Base-by-base conservation (phyloP, 2,113 vertebrate species). In the Sceloporus undulatus region DNA sequence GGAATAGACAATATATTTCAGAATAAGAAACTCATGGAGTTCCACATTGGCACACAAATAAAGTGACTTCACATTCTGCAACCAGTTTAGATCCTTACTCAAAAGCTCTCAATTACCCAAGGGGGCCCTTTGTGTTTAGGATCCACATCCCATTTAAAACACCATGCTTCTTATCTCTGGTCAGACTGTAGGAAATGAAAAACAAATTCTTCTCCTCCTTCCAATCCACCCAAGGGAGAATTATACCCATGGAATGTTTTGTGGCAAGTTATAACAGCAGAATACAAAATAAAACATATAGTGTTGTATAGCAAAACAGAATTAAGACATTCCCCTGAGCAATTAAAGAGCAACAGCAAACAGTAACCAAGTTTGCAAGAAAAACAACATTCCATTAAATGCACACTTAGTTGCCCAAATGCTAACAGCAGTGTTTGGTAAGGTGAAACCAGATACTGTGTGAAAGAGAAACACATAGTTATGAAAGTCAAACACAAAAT, bases 311-410 rank as follows among this genome's bases (percentile, higher is more conserved):
- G 54, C 77, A n/a, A 79, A 79, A 79, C 19, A 56, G 6, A 29
- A 56, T 79, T 79, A 79, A 56, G 77, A 34, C 52, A 29, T 29
- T 79, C 52, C 77, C 27, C 54, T 27, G 77, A n/a, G n/a, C 54
- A 56, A 79, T 56, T n/a, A 56, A 79, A 18, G 77, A 29, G 52
- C 77, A 79, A 79, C 77, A 14, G n/a, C 52, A 79, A 79, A 79
- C 52, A 79, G 4, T 9, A 29, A 9, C 14, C 14, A n/a, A 79
- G 52, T 79, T 79, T 79, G 54, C n/a, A 79, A 56, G 77, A 34
- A 54, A 56, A 79, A 79, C 77, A 79, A 54, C 52, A 79, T 79
- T 79, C 77, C 52, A 34, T 34, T 79, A n/a, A 79, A 54, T 3
- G 29, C 77, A 79, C 77, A n/a, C 29, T 79, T n/a, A 54, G 3